These are phyloP conservation scores for Odontomachus brunneus DNA, from an alignment of 1,140 invertebrate species.

Conservation along the genomic window DNA sequence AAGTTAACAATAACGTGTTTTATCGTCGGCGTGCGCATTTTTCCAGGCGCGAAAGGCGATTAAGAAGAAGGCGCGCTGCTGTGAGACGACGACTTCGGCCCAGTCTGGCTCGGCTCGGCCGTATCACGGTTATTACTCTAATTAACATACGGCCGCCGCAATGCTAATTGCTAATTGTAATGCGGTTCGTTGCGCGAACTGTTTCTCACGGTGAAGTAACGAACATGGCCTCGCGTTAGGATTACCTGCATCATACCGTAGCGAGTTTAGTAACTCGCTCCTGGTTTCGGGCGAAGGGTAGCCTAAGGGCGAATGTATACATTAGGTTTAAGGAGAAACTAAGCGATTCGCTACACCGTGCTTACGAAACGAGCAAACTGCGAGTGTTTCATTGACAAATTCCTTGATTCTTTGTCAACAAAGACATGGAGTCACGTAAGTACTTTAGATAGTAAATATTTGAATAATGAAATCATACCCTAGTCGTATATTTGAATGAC, in stretches of 20 bases:
- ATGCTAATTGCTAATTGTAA: conserved; percentile 65
- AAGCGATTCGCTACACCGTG: background rate
- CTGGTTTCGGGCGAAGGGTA: background rate
- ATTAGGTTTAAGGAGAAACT: background rate
- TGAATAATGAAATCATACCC: too few relatives aligned
- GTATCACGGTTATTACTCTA: conserved; percentile 56
- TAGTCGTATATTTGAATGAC: too few relatives aligned
- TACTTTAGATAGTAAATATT: too few relatives aligned
- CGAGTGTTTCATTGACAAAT: too few relatives aligned
- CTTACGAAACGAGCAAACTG: background rate
- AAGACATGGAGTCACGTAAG: too few relatives aligned
- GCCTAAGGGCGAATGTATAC: conserved; percentile 12
- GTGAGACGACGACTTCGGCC: conserved; percentile 49
- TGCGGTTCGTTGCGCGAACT: conserved; percentile 46
- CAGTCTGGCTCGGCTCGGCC: conserved; percentile 45
- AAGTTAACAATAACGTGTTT: conserved; percentile 49
- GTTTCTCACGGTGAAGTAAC: conserved; percentile 57
- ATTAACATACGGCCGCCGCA: conserved; percentile 59
- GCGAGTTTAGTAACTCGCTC: background rate
- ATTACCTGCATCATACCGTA: conserved; percentile 34
- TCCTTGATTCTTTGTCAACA: too few relatives aligned
- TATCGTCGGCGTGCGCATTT: background rate
- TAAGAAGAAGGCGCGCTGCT: conserved; percentile 3
- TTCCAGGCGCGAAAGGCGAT: conserved; percentile 8
- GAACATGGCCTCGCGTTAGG: conserved; percentile 26